Percentiles rank a stretch among this genome's conserved stretches.
phyloP scores from a whole-genome alignment of 2,113 vertebrate species.

The Synodontis membranacea region DNA sequence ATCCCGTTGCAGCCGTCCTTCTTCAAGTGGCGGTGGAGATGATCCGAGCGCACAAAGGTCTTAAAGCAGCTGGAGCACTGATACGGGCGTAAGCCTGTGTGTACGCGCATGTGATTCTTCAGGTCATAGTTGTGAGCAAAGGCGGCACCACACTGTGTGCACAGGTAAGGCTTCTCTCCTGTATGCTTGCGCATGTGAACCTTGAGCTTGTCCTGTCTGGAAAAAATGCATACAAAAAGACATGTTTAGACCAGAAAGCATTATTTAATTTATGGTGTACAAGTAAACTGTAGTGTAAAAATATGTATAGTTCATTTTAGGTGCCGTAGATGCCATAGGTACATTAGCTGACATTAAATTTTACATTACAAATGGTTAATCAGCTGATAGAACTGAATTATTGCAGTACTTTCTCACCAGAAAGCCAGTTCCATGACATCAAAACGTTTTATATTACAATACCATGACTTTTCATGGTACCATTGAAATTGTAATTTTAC shows the following conservation, averaged over 20 bases:
- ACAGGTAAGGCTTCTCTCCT: conserved; percentile 97
- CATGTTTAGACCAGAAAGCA: neutral
- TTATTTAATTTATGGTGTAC: neutral
- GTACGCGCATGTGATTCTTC: conserved; percentile 98
- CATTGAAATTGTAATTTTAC: neutral
- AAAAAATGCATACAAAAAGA: conserved; percentile 46
- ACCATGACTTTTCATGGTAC: neutral
- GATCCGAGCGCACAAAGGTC: conserved; percentile 97
- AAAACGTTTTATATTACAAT: neutral
- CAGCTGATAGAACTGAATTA: neutral
- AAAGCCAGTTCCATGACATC: neutral
- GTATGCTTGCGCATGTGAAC: conserved; percentile 99
- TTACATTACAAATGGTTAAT: neutral
- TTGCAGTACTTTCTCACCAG: neutral
- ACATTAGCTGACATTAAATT: neutral
- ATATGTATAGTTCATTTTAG: neutral
- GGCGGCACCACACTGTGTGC: conserved; percentile 93
- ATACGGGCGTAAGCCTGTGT: conserved; percentile 96
- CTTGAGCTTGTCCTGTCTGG: conserved; percentile 99
- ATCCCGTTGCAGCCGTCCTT: conserved; percentile 97
- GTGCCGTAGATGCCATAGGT: neutral
- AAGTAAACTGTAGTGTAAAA: neutral
- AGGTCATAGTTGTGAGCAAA: conserved; percentile 99
- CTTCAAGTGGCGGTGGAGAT: conserved; percentile 98
- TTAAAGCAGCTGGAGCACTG: conserved; percentile 98